Evolutionary conservation across 2,888 invertebrate species (phyloP).

Genomic region (Eupithecia exiguata): DNA sequence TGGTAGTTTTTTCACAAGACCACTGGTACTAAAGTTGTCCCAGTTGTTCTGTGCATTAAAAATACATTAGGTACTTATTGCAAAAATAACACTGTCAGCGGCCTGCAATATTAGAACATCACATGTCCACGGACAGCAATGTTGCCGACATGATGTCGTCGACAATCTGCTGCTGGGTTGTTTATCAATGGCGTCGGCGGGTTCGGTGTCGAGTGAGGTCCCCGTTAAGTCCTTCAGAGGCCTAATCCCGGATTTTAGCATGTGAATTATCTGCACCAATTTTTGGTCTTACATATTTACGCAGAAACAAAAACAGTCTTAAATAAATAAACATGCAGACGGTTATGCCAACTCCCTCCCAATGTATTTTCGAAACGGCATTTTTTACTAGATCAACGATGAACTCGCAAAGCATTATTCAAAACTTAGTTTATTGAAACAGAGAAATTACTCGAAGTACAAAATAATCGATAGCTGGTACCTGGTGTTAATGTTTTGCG

Average conservation of each 20-base stretch:
- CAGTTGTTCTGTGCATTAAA: too few relatives aligned
- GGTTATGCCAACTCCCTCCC: not conserved
- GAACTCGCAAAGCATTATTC: not conserved
- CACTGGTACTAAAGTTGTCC: too few relatives aligned
- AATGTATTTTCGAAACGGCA: not conserved
- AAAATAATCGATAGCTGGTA: not conserved
- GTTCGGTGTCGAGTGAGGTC: not conserved
- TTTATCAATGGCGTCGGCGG: not conserved
- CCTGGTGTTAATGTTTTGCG: not conserved
- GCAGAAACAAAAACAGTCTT: not conserved
- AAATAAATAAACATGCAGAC: not conserved
- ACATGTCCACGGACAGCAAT: not conserved
- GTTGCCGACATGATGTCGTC: not conserved
- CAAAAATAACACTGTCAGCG: too few relatives aligned
- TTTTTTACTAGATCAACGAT: not conserved
- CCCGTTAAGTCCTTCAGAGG: not conserved
- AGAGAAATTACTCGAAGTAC: not conserved
- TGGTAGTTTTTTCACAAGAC: too few relatives aligned
- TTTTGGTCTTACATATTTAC: not conserved
- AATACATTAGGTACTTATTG: too few relatives aligned
- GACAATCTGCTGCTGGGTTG: not conserved
- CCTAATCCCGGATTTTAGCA: not conserved
- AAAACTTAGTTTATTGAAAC: not conserved
- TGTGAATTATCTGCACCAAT: not conserved
- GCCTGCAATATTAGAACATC: not conserved